A percentile compares a stretch with the other conserved stretches of the same genome.
Evolutionary conservation across 92 coral and sea anemone species (phyloP).

Genomic region (Pocillopora grandis): DNA sequence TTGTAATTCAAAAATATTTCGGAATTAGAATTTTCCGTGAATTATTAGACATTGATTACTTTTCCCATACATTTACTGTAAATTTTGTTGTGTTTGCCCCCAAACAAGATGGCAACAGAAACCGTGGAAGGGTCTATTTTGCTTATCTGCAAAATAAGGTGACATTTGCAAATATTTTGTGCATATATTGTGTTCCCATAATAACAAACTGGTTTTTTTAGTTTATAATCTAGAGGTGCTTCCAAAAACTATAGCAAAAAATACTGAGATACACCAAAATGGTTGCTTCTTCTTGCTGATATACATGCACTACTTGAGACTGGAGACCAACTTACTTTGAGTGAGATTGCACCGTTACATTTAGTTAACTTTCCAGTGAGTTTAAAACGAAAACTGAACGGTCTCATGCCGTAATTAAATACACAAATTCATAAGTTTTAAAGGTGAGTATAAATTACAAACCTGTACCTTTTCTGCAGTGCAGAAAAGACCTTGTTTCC

Average conservation of each 20-base stretch:
- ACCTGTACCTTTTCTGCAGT: background rate
- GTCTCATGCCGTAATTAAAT: background rate
- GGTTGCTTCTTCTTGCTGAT: background rate
- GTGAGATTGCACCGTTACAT: background rate
- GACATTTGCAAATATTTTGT: too few relatives aligned
- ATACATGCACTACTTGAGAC: background rate
- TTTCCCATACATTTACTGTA: too few relatives aligned
- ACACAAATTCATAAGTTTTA: background rate
- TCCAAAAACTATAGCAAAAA: background rate
- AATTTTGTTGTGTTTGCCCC: too few relatives aligned
- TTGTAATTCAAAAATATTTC: too few relatives aligned
- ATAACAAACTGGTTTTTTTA: too few relatives aligned
- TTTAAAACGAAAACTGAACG: conserved; percentile 1
- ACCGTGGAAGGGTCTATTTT: too few relatives aligned
- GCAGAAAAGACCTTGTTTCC: background rate
- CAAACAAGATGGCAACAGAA: too few relatives aligned
- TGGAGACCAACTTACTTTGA: background rate
- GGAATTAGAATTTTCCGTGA: too few relatives aligned
- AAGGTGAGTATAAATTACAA: background rate
- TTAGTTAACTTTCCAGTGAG: background rate
- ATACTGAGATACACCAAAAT: background rate
- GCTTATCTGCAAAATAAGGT: too few relatives aligned
- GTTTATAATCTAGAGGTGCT: background rate
- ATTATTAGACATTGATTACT: too few relatives aligned
- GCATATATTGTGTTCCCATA: too few relatives aligned